Base-by-base conservation (phyloP, 2,797 vertebrate genomes). In the Petrocephalus sullivani region DNA sequence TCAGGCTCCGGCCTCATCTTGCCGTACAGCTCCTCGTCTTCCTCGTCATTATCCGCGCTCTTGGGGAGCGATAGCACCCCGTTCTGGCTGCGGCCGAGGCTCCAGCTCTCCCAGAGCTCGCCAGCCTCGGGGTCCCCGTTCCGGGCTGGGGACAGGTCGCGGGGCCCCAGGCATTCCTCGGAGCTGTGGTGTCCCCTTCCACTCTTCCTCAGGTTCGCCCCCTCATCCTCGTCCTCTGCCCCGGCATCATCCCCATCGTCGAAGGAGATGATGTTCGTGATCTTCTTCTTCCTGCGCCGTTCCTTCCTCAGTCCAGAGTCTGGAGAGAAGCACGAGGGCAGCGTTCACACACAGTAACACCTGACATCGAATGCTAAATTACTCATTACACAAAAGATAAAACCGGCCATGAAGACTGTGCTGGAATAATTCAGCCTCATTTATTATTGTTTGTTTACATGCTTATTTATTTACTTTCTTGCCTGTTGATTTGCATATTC, bases 221-320 rank as follows among this genome's bases (percentile, higher is more conserved):
- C 94, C 9, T 97, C 96, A n/a, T 96, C 96, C 10, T 94, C 96
- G 51, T 96, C 97, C 49, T 96, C 96, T 0, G 96, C 97, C 0
- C 95, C 95, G 2, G 92, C 94, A 0, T 96, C 95, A 91, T 98
- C 95, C 3, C 98, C 97, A 14, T 98, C 97, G 37, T 99, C 98
- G 90, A 99, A 99, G 3, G 97, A 99, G 91, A 99, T 99, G 3
- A 99, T 99, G 94, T 98, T 98, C 87, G 98, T 98, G 93, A 99
- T 95, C 92, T 97, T 98, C 93, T 99, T 99, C 92, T 97, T 99
- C 94, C 97, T 97, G 85, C 97, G 97, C 7, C 98, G 94, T 90
- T 98, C 98, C 87, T 97, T 98, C 94, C 93, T 97, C 90, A 95
- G 93, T 90, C 95, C 98, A 0, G 96, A 94, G 93, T 99, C 98